A percentile compares a stretch with the other conserved stretches of the same genome.
Conservation (phyloP, 2,113 vertebrate genomes). For the Paracanthobrama guichenoti region DNA sequence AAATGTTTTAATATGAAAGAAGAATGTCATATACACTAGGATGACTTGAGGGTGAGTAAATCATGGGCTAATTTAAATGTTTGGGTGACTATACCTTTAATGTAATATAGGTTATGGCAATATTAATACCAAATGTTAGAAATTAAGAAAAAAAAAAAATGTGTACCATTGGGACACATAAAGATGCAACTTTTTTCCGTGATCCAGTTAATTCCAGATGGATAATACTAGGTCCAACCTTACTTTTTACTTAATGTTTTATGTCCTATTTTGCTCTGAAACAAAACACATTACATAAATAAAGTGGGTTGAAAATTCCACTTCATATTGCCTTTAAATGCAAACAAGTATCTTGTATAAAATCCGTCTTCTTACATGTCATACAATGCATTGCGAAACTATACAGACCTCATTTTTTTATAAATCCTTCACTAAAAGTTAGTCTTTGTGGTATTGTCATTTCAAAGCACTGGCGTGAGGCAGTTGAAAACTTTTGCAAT, state of each 20-base stretch:
- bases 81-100: too few species aligned
- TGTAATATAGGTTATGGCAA: neutral
- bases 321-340: neutral
- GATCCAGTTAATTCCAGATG: neutral
- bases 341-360: neutral
- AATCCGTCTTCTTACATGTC: neutral
- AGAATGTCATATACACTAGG: too few species aligned
- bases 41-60: too few species aligned
- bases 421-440: conserved; percentile 6
- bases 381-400: neutral
- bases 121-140: neutral
- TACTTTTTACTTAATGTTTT: neutral
- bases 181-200: neutral
- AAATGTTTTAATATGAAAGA: too few species aligned
- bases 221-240: neutral
- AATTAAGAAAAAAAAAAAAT: neutral
- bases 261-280: neutral
- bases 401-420: neutral
- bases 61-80: too few species aligned
- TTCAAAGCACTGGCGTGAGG: conserved; percentile 5
- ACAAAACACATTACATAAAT: neutral
- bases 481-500: neutral
- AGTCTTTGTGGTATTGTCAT: neutral
- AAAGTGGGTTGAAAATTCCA: neutral
- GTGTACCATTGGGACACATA: neutral